phyloP scores from a whole-genome alignment of 2,888 invertebrate genomes.

The Ypsolopha sequella region DNA sequence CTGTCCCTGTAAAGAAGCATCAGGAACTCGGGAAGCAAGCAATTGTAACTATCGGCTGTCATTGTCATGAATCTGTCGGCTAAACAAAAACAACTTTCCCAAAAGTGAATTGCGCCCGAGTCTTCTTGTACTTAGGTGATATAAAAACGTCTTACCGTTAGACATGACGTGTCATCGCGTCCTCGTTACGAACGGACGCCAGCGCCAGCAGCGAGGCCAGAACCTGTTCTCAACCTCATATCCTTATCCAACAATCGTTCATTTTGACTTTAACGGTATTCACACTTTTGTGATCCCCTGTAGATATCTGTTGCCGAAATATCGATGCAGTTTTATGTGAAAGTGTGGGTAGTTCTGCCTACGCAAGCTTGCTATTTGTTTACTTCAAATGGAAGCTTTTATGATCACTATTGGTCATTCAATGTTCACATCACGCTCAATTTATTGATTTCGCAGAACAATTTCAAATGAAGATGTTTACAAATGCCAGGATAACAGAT shows the following conservation, averaged over 20 bases:
- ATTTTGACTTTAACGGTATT: constrained; percentile 29
- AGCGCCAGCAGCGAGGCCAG: constrained; percentile 25
- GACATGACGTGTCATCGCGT: constrained; percentile 59
- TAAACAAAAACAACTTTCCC: constrained; percentile 7
- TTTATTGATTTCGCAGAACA: too few relatives aligned
- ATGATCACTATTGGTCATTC: too few relatives aligned
- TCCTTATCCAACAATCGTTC: constrained; percentile 40
- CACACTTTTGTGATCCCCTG: neutral
- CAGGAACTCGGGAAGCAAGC: too few relatives aligned
- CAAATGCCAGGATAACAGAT: too few relatives aligned
- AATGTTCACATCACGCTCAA: too few relatives aligned
- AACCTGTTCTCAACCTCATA: constrained; percentile 43
- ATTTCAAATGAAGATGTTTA: too few relatives aligned
- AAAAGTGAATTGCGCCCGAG: constrained; percentile 26
- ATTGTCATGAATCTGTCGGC: neutral
- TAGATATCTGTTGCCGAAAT: neutral
- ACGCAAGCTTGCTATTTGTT: too few relatives aligned
- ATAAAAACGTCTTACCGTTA: constrained; percentile 63
- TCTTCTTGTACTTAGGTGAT: constrained; percentile 13
- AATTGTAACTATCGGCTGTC: too few relatives aligned
- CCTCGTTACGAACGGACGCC: constrained; percentile 52
- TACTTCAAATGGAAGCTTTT: too few relatives aligned
- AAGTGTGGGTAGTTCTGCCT: too few relatives aligned
- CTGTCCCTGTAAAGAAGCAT: too few relatives aligned
- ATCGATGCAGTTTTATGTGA: too few relatives aligned